Percentiles rank a stretch among this genome's conserved stretches.
These are phyloP conservation scores for Oscheius sp. DNA, from an alignment of 2,888 invertebrate genomes.

Conservation along the genomic window DNA sequence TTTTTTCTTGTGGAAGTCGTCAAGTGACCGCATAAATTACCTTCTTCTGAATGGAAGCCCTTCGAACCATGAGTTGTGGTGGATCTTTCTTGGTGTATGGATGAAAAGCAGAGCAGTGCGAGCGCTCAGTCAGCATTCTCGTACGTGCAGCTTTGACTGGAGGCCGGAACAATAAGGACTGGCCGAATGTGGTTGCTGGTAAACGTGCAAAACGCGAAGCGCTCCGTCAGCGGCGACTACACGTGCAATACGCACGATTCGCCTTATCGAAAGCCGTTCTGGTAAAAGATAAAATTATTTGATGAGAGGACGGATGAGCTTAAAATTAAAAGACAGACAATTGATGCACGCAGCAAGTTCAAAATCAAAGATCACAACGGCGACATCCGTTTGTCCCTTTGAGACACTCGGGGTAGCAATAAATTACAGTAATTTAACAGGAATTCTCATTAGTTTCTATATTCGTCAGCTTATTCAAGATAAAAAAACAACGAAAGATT, in stretches of 20 bases:
- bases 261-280: constrained; percentile 25
- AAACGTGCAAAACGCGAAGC: constrained; percentile 25
- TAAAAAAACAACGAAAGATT: too few relatives aligned
- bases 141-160: background rate
- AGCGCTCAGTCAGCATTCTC: constrained; percentile 9
- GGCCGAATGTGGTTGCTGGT: constrained; percentile 10
- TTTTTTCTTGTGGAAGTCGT: too few relatives aligned
- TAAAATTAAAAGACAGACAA: background rate
- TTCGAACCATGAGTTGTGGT: background rate
- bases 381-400: background rate
- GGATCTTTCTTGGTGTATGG: constrained; percentile 9
- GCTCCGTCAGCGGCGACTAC: constrained; percentile 14
- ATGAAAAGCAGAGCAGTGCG: constrained; percentile 3
- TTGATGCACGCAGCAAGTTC: background rate
- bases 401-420: too few relatives aligned
- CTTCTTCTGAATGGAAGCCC: background rate
- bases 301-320: background rate
- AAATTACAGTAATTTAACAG: too few relatives aligned
- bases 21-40: too few relatives aligned
- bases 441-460: too few relatives aligned
- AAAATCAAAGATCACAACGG: background rate
- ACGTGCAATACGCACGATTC: constrained; percentile 21
- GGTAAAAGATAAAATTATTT: constrained; percentile 6
- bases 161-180: background rate
- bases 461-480: too few relatives aligned